These are phyloP conservation scores for Pseudopleuronectes americanus DNA, from an alignment of 2,797 vertebrate species.

Conservation along the genomic window DNA sequence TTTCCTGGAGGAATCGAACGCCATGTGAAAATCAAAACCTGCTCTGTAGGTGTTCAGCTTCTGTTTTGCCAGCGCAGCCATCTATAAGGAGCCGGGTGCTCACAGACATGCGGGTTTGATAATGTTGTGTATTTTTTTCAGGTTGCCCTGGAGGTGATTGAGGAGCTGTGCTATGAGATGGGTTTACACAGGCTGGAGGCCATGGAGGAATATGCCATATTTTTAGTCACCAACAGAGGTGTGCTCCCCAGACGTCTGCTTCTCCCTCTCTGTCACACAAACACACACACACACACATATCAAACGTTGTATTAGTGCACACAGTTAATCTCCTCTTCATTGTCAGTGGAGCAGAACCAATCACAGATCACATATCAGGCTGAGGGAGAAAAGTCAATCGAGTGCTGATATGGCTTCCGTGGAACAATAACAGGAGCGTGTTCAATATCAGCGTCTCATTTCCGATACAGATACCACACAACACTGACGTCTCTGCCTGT, in stretches of 20 bases:
- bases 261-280: not conserved
- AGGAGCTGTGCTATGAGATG: slow-evolving; percentile 96
- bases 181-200: slow-evolving; percentile 88
- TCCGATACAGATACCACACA: not conserved
- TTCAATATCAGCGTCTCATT: slow-evolving; percentile 30
- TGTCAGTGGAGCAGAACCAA: slow-evolving; percentile 34
- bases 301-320: slow-evolving; percentile 6
- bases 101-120: not conserved
- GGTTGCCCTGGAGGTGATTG: slow-evolving; percentile 93
- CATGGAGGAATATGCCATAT: slow-evolving; percentile 92
- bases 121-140: slow-evolving; percentile 58
- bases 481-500: not conserved
- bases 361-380: slow-evolving; percentile 42
- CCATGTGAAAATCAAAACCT: slow-evolving; percentile 97
- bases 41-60: slow-evolving; percentile 85
- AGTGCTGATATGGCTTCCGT: not conserved
- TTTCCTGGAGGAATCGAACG: slow-evolving; percentile 94
- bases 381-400: slow-evolving; percentile 40
- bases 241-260: not conserved
- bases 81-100: not conserved
- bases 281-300: slow-evolving; percentile 3
- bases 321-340: not conserved
- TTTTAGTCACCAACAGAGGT: slow-evolving; percentile 90
- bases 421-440: slow-evolving; percentile 3
- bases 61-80: not conserved